phyloP scores from a whole-genome alignment of 2,797 vertebrate species.

The Miichthys miiuy region DNA sequence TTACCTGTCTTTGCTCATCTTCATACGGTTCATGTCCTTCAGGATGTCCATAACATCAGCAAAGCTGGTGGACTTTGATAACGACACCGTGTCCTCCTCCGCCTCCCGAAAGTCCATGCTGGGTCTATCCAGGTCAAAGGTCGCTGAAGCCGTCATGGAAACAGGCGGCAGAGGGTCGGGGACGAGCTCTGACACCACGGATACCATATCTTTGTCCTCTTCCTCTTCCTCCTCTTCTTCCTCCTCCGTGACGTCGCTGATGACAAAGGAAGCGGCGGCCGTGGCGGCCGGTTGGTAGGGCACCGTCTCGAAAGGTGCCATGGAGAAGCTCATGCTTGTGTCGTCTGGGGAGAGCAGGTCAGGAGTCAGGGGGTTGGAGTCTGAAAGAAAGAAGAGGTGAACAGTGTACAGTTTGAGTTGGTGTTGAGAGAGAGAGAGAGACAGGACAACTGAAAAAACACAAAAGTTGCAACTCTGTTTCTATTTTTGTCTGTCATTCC shows the following conservation, averaged over 20 bases:
- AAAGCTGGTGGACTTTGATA: slow-evolving; percentile 99
- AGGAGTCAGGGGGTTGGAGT: slow-evolving; percentile 89
- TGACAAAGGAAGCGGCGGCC: slow-evolving; percentile 94
- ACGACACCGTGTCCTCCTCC: slow-evolving; percentile 94
- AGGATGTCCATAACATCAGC: slow-evolving; percentile 99
- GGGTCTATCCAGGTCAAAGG: slow-evolving; percentile 90
- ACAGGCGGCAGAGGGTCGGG: slow-evolving; percentile 90
- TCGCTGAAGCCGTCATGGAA: slow-evolving; percentile 91
- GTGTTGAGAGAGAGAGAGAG: not conserved
- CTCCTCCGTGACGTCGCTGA: slow-evolving; percentile 96
- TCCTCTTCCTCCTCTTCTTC: slow-evolving; percentile 92
- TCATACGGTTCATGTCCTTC: slow-evolving; percentile 98
- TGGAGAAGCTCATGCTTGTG: slow-evolving; percentile 94
- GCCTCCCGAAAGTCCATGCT: slow-evolving; percentile 89
- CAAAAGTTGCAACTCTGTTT: not conserved
- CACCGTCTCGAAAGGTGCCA: slow-evolving; percentile 91
- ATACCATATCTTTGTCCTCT: slow-evolving; percentile 83
- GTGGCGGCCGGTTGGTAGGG: slow-evolving; percentile 90
- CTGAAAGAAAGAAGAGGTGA: slow-evolving; percentile 57
- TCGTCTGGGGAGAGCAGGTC: slow-evolving; percentile 95
- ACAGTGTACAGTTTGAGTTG: not conserved
- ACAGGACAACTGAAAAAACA: not conserved
- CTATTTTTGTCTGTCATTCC: slow-evolving; percentile 7
- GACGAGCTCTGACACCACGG: slow-evolving; percentile 90
- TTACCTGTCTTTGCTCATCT: slow-evolving; percentile 96